Percentiles rank a stretch among this genome's conserved stretches.
Evolutionary conservation across 2,113 vertebrate species (phyloP).

Genomic region (Lasiurus borealis): DNA sequence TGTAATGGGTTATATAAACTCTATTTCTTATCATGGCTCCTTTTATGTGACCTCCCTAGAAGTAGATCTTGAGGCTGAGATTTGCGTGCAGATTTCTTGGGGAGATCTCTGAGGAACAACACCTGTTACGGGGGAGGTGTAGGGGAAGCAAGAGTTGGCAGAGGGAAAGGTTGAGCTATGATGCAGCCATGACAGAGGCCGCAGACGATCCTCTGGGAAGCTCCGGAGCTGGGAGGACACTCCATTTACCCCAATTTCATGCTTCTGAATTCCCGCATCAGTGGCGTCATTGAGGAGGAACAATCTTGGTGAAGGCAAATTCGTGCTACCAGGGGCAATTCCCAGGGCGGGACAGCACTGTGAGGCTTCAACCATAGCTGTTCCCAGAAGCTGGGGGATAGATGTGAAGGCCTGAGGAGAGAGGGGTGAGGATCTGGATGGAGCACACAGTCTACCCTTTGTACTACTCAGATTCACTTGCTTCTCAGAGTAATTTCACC

Average conservation of each 20-base stretch:
- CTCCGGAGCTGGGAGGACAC: background rate
- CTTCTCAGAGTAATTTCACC: constrained; percentile 15
- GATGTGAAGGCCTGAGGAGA: background rate
- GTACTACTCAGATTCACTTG: background rate
- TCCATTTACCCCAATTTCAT: background rate
- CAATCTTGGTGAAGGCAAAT: background rate
- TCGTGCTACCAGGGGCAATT: background rate
- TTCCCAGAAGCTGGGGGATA: background rate
- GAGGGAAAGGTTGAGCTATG: constrained; percentile 56
- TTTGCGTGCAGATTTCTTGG: constrained; percentile 35
- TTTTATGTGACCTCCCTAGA: constrained; percentile 73
- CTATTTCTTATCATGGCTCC: constrained; percentile 67
- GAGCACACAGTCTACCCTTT: background rate
- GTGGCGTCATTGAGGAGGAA: background rate
- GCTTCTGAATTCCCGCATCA: constrained; percentile 17
- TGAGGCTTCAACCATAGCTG: background rate
- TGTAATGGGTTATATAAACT: constrained; percentile 67
- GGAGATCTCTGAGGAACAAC: constrained; percentile 48
- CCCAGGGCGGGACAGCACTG: background rate
- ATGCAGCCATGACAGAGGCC: constrained; percentile 12
- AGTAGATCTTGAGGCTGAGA: constrained; percentile 57
- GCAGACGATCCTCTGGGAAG: background rate
- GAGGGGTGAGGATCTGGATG: background rate
- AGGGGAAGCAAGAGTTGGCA: constrained; percentile 38
- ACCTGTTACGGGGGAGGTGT: constrained; percentile 17